Conservation (phyloP, 2,113 vertebrate genomes). For the Neodon shergylaensis region DNA sequence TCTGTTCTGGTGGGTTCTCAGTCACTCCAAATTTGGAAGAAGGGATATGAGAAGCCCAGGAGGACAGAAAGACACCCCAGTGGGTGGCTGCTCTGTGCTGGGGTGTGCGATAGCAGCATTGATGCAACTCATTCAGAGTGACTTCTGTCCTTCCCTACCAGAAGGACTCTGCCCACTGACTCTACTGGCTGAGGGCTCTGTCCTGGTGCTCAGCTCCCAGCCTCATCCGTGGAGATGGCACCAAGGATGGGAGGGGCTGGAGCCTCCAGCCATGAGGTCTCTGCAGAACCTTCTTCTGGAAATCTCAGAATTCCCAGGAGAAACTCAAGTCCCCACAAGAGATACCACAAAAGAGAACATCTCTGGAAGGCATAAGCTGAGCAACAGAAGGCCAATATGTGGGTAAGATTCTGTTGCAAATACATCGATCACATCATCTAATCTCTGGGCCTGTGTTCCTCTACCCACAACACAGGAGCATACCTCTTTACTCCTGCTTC, state of each 20-base stretch:
- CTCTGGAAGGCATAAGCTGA: not conserved
- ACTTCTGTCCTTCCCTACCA: not conserved
- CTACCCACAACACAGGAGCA: not conserved
- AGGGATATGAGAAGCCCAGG: not conserved
- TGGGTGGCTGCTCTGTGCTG: not conserved
- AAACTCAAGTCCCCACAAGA: not conserved
- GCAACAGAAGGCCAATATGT: not conserved
- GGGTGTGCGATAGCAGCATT: not conserved
- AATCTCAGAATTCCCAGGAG: not conserved
- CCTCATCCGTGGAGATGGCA: not conserved
- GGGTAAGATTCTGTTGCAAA: not conserved
- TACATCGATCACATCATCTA: not conserved
- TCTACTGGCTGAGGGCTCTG: not conserved
- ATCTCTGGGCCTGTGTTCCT: not conserved
- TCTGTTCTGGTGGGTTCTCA: not conserved
- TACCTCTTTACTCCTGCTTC: slow-evolving; percentile 6
- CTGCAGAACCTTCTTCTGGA: slow-evolving; percentile 9
- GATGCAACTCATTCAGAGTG: not conserved
- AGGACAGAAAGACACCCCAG: not conserved
- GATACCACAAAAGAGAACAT: not conserved
- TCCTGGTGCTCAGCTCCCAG: not conserved
- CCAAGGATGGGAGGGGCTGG: not conserved
- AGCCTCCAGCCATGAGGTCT: not conserved
- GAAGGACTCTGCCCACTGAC: not conserved
- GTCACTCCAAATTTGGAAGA: not conserved